Evolutionary conservation across 2,797 vertebrate species (phyloP), one percentile per base, ranked within the genome.

Genomic region (Sciurus carolinensis): DNA sequence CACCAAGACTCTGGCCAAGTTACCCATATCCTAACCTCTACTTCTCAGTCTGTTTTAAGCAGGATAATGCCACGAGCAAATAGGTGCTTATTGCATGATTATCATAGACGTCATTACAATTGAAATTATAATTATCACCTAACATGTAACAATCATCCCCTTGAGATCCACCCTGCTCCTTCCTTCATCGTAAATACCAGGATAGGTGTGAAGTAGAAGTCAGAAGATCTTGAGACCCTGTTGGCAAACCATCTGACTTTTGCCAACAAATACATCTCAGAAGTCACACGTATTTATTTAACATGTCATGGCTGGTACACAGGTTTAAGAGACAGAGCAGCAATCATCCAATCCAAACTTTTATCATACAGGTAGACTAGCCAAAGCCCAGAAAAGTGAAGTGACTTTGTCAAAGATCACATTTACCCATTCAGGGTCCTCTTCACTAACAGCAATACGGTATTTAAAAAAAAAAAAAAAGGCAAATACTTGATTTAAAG

Each of bases 401-500:
- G 4, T 2, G 5, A 9, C 15, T 92, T 85, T 22, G 28, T 77
- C 73, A 90, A 92, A 87, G 59, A 52, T 71, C 54, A 30, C 2
- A 1, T 66, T 76, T 83, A 39, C 39, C 57, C 26, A 12, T n/a
- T 69, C 57, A 57, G 3, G 0, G 30, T 14, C 88, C 62, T 82
- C 30, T 77, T 59, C 54, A 44, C 36, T 91, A 81, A 80, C 59
- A 62, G 59, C 59, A 62, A 22, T 24, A 26, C 24, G 18, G 59
- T 62, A 18, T 62, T 5, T 12, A 64, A 62, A 62, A 62, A 62
- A 10, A 22, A 59, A 91, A 17, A 39, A 28, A 13, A 96, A 7
- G 42, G 28, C 66, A 89, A 59, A 44, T 33, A 6, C 36, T 81
- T 94, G 15, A 93, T 69, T 80, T 95, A 59, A 94, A 93, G 81